Base-by-base conservation (phyloP, 2,888 invertebrate species). In the Philopedon plagiatum region DNA sequence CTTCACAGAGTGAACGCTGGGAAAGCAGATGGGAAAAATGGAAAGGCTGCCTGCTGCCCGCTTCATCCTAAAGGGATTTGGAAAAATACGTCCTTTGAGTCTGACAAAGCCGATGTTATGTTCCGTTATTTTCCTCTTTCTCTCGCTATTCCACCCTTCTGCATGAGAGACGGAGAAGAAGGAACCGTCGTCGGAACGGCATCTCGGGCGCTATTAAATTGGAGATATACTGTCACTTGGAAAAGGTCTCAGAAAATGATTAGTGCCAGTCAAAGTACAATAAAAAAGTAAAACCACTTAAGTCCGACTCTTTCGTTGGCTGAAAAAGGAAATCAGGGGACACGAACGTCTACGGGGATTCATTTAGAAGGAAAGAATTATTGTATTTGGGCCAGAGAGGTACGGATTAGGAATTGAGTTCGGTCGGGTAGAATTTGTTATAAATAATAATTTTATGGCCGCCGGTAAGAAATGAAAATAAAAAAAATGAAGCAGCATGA, bases 1-100 rank as follows among this genome's bases (percentile, higher is more conserved):
- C 58, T 58, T 39, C 58, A 39, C 58, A 65, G 54, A 65, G 44
- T 41, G 57, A 56, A 71, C 46, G 69, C 51, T 60, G 57, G 54
- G 77, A 79, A 78, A 79, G 79, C 81, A 82, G 81, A 82, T 81
- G 81, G 82, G 82, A 82, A 80, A 81, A 82, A 81, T 82, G 80
- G 71, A 61, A 71, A 66, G 46, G 41, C 61, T 41, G 56, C 46
- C 61, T 66, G 58, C 62, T 76, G 68, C 72, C 64, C 66, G 56
- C 41, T 57, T 68, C 64, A 65, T 64, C 70, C 74, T 66, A 70
- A 75, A 75, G 77, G 80, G 80, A 80, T 80, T 80, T 80, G 76
- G 76, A 77, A 78, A 80, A 81, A 81, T 78, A 78, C 79, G 78
- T 79, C 75, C 76, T 75, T 76, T 76, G 75, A 75, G 73, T 73